Conservation (phyloP, 1,140 invertebrate species). For the Epicauta chinensis region DNA sequence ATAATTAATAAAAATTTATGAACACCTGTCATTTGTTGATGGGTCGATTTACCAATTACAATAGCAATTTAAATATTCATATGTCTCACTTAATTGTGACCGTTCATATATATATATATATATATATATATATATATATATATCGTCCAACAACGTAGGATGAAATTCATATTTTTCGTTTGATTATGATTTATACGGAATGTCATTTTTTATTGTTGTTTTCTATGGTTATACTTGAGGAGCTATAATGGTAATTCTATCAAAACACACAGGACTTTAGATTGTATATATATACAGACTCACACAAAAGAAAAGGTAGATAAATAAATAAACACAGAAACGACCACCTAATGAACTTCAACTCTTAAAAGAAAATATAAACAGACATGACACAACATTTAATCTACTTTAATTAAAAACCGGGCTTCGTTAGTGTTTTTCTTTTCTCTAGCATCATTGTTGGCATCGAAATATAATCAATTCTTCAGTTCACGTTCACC, state of each 20-base stretch:
- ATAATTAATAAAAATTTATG: constrained; percentile 24
- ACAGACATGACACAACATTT: constrained; percentile 10
- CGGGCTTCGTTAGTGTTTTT: constrained; percentile 8
- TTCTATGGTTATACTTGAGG: too few relatives aligned
- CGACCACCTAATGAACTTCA: constrained; percentile 3
- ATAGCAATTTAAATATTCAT: constrained; percentile 22
- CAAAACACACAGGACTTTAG: too few relatives aligned
- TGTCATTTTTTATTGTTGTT: not conserved
- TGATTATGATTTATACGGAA: constrained; percentile 32
- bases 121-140: too few relatives aligned
- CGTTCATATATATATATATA: too few relatives aligned
- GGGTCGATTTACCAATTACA: constrained; percentile 24
- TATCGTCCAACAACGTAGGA: constrained; percentile 24
- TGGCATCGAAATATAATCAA: too few relatives aligned
- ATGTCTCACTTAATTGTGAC: constrained; percentile 1
- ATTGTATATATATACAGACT: too few relatives aligned
- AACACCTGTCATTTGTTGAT: constrained; percentile 18
- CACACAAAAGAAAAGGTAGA: too few relatives aligned
- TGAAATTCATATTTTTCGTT: constrained; percentile 32
- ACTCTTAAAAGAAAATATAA: constrained; percentile 6
- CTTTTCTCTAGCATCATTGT: too few relatives aligned
- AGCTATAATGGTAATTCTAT: too few relatives aligned
- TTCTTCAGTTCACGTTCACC: too few relatives aligned
- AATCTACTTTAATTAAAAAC: constrained; percentile 14
- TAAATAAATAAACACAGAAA: constrained; percentile 1